Percentiles rank a stretch among this genome's conserved stretches.
phyloP scores from a whole-genome alignment of 1,140 invertebrate species.

The Brachionus plicatilis region DNA sequence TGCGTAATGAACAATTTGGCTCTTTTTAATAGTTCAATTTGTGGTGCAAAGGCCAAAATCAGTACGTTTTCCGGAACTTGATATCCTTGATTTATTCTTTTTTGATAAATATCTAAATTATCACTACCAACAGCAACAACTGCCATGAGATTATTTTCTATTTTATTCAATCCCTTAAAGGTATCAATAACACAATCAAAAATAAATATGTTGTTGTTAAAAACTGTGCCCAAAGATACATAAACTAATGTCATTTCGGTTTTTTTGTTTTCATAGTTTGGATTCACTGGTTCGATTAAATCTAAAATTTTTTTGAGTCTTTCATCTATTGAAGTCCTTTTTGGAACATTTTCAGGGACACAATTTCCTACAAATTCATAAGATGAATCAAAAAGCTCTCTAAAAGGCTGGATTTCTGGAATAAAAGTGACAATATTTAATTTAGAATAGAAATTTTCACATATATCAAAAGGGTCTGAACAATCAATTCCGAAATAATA shows the following conservation, averaged over 20 bases:
- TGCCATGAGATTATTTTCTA: not conserved
- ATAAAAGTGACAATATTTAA: constrained; percentile 38
- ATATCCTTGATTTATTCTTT: not conserved
- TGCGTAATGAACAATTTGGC: constrained; percentile 69
- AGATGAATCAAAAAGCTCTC: not conserved
- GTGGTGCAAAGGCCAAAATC: constrained; percentile 36
- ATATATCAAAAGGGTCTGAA: not conserved
- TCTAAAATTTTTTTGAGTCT: not conserved
- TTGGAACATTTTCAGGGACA: not conserved
- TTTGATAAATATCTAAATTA: not conserved
- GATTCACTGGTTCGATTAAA: not conserved
- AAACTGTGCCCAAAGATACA: constrained; percentile 23
- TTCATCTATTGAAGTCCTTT: not conserved
- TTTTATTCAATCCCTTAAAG: not conserved
- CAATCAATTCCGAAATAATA: not conserved
- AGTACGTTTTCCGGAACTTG: not conserved
- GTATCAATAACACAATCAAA: constrained; percentile 18
- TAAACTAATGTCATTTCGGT: not conserved
- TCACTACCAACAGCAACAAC: not conserved
- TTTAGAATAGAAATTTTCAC: not conserved
- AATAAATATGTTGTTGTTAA: constrained; percentile 30
- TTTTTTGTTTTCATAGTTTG: not conserved
- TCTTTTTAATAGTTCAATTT: constrained; percentile 47
- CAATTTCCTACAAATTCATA: not conserved
- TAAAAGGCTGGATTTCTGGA: not conserved